phyloP scores from a whole-genome alignment of 2,888 invertebrate genomes.

The Drosophila mayaguana region DNA sequence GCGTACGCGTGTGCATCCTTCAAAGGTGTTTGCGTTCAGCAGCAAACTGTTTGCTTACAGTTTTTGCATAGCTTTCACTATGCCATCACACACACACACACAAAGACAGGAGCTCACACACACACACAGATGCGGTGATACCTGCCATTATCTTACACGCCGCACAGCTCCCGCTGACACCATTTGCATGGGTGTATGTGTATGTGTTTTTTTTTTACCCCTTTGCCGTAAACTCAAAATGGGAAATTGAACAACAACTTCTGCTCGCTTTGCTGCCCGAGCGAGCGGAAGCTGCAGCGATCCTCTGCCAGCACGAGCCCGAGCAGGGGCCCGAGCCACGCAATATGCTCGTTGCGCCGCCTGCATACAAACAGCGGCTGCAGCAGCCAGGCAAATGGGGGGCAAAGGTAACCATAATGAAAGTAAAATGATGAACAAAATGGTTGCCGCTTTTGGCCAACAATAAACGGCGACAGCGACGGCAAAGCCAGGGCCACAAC shows the following conservation, averaged over 20 bases:
- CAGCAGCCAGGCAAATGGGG: not conserved
- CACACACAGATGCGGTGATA: conserved; percentile 20
- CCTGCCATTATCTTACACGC: conserved; percentile 71
- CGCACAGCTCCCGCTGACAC: conserved; percentile 35
- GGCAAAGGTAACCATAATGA: conserved; percentile 81
- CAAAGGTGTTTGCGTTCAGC: conserved; percentile 79
- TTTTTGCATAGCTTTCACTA: conserved; percentile 76
- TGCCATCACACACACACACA: conserved; percentile 32
- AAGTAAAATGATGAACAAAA: conserved; percentile 80
- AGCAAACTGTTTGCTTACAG: conserved; percentile 78
- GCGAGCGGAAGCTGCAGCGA: conserved; percentile 76
- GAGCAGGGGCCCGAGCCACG: not conserved
- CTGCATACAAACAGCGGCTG: conserved; percentile 1
- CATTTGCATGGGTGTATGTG: conserved; percentile 4
- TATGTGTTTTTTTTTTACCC: conserved; percentile 20
- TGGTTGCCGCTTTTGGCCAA: conserved; percentile 48
- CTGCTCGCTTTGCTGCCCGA: conserved; percentile 83
- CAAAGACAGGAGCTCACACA: conserved; percentile 5
- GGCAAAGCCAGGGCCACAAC: not conserved
- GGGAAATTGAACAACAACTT: conserved; percentile 83
- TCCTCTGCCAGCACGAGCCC: conserved; percentile 10
- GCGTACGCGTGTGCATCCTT: conserved; percentile 59
- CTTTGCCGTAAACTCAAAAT: conserved; percentile 68
- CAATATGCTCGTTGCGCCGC: conserved; percentile 34
- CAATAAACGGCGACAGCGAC: conserved; percentile 26